Evolutionary conservation across 1,140 invertebrate genomes (phyloP), one percentile per base, ranked within the genome.

Genomic region (Scaptomyza montana): DNA sequence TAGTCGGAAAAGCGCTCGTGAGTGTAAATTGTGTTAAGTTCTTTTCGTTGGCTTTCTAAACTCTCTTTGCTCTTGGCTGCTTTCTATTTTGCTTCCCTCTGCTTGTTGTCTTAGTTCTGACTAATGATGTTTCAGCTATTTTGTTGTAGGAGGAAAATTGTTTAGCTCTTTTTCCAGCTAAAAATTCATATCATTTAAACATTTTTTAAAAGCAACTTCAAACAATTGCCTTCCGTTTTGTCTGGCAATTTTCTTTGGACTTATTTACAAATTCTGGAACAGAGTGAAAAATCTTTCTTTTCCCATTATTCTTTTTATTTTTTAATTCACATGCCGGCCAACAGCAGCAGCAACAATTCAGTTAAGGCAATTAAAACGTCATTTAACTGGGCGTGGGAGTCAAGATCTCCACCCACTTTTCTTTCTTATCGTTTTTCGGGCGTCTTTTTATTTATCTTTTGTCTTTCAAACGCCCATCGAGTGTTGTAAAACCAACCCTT

Each of bases 21-120:
- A 86, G 82, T 89, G 82, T 86, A 86, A 86, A 86, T 81, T 86
- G 82, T 86, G 82, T 86, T 86, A 82, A 86, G 82, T 87, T 89
- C 84, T 86, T 9, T 86, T 82, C 12, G 12, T 82, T 69, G 84
- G 82, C 84, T 86, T 86, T 86, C 80, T 81, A 74, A 62, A 33
- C 30, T 60, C 50, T 62, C 54, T n/a, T 43, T 46, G 46, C 28
- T 78, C 49, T 46, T 43, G 46, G n/a, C 75, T 68, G 76, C 84
- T 86, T 86, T 86, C 82, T 86, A 87, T 87, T 86, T 84, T 2
- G 9, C 9, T 67, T 36, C 46, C 68, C 63, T 51, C 45, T 41
- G 41, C 25, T 39, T 74, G 60, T 54, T 39, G 53, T 45, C 82
- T 50, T 64, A 59, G 65, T 87, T 87, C 67, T 81, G 57, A 66